A percentile compares a stretch with the other conserved stretches of the same genome.
Evolutionary conservation across 2,113 vertebrate genomes (phyloP).

Genomic region (Onychorhynchus coronatus): DNA sequence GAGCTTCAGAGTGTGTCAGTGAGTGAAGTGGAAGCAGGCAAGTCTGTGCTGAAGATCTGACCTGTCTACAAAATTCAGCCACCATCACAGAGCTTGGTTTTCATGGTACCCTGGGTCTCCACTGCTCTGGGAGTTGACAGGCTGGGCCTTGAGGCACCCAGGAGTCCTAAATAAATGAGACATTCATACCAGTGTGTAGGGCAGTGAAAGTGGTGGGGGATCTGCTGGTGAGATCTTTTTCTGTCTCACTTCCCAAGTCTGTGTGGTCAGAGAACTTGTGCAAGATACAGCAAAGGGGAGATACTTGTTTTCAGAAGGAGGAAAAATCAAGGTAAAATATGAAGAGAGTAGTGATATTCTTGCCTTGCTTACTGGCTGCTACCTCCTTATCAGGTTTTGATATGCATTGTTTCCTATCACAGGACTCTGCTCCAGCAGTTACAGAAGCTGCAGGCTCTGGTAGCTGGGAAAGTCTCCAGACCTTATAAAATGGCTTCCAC

Average conservation of each 20-base stretch:
- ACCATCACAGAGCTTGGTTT: background rate
- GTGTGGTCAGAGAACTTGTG: background rate
- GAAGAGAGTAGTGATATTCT: background rate
- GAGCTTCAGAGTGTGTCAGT: background rate
- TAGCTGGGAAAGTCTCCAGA: constrained; percentile 85
- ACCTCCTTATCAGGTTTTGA: background rate
- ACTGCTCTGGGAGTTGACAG: background rate
- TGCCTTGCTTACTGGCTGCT: background rate
- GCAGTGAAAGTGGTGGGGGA: background rate
- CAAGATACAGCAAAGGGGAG: background rate
- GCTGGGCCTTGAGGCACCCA: background rate
- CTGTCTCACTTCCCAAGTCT: background rate
- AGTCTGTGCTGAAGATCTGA: background rate
- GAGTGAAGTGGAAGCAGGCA: background rate
- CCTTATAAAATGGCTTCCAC: constrained; percentile 90
- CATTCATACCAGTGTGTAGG: background rate
- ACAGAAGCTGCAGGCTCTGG: constrained; percentile 87
- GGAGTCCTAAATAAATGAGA: background rate
- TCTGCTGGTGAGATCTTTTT: background rate
- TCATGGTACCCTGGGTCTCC: background rate
- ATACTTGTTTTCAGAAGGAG: background rate
- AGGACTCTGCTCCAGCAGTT: constrained; percentile 90
- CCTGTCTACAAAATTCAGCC: background rate
- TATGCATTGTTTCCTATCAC: constrained; percentile 14
- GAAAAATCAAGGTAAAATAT: background rate